Evolutionary conservation across 2,888 invertebrate species (phyloP).

Genomic region (Microplitis manilae): DNA sequence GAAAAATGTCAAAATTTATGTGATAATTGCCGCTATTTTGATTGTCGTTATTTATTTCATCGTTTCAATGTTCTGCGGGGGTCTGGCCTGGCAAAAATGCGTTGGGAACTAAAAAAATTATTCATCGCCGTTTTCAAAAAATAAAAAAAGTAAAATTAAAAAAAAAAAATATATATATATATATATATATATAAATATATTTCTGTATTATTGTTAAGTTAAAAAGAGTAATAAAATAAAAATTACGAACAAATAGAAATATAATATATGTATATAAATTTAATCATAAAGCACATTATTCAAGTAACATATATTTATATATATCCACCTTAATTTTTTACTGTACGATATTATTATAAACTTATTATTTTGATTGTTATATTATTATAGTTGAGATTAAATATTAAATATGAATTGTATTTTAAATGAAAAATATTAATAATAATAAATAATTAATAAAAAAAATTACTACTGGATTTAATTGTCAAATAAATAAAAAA

Average conservation of each 20-base stretch:
- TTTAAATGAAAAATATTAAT: not conserved
- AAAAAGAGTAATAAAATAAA: not conserved
- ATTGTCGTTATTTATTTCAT: constrained; percentile 86
- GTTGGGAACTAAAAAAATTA: constrained; percentile 69
- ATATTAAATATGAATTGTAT: not conserved
- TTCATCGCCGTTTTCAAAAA: not conserved
- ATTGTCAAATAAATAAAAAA: not conserved
- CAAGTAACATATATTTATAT: not conserved
- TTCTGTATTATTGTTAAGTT: not conserved
- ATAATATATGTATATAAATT: constrained; percentile 31
- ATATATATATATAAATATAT: not conserved
- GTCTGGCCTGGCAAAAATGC: constrained; percentile 84
- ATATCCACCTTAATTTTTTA: constrained; percentile 36
- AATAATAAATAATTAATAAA: not conserved
- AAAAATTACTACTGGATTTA: not conserved
- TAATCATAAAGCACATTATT: not conserved
- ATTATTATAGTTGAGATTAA: constrained; percentile 24
- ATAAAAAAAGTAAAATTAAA: not conserved
- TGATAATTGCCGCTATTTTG: constrained; percentile 79
- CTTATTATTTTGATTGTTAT: not conserved
- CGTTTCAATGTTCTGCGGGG: constrained; percentile 90
- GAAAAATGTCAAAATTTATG: constrained; percentile 93
- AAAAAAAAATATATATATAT: not conserved
- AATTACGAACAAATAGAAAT: constrained; percentile 35
- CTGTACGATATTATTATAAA: constrained; percentile 24